These are phyloP conservation scores for Lasiurus borealis DNA, from an alignment of 2,113 vertebrate genomes.

Conservation along the genomic window DNA sequence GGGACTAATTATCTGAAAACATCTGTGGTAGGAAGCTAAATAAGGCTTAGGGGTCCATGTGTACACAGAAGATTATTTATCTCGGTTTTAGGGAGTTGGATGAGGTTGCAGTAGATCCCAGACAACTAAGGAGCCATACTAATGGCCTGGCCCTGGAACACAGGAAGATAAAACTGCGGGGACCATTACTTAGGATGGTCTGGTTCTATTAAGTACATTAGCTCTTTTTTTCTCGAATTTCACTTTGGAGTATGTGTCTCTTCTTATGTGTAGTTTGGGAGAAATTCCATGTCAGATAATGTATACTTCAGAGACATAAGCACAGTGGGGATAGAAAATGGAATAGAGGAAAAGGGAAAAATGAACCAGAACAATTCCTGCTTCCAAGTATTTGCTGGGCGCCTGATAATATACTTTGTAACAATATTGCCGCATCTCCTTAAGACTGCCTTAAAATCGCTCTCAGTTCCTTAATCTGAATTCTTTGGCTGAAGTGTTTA, in stretches of 20 bases:
- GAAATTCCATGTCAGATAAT: constrained; percentile 26
- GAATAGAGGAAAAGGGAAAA: neutral
- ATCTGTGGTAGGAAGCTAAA: constrained; percentile 48
- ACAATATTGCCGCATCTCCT: neutral
- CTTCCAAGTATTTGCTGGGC: constrained; percentile 8
- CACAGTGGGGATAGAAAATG: neutral
- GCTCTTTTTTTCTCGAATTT: neutral
- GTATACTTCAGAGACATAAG: neutral
- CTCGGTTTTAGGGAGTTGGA: neutral
- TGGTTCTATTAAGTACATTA: neutral
- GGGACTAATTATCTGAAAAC: constrained; percentile 62
- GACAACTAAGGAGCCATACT: neutral
- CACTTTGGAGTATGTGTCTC: neutral
- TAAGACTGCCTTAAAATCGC: neutral
- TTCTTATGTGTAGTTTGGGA: neutral
- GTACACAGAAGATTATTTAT: constrained; percentile 10
- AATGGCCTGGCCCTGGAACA: neutral
- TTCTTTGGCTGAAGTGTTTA: neutral
- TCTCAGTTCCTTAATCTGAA: neutral
- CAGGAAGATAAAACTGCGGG: neutral
- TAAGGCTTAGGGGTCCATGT: neutral
- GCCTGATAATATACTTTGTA: neutral
- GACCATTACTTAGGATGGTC: neutral
- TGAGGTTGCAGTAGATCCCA: neutral
- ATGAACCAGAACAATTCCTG: neutral